phyloP scores from a whole-genome alignment of 2,113 vertebrate genomes.

The Rousettus leschenaultii region DNA sequence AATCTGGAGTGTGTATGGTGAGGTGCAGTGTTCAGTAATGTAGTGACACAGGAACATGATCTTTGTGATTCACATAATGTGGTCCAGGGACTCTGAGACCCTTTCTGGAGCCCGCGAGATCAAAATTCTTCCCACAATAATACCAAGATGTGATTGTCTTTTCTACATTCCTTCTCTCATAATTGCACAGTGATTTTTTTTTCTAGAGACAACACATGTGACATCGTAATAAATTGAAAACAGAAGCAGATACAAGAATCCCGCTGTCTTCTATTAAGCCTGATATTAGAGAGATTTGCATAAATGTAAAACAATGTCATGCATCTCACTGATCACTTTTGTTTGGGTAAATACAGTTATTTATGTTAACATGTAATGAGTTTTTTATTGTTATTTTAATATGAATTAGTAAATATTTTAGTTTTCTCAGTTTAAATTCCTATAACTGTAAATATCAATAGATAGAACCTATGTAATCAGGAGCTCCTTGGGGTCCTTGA shows the following conservation, averaged over 20 bases:
- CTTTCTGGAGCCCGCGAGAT: neutral
- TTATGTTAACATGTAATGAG: neutral
- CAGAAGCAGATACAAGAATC: neutral
- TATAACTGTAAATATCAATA: neutral
- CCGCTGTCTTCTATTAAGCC: neutral
- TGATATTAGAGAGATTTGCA: neutral
- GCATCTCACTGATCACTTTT: neutral
- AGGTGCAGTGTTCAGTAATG: neutral
- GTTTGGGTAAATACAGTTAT: neutral
- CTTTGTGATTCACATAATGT: neutral
- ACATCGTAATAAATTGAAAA: neutral
- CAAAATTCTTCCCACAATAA: neutral
- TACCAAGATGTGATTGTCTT: neutral
- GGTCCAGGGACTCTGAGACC: neutral
- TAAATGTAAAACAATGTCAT: neutral
- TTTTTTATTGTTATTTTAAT: neutral
- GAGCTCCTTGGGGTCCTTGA: neutral
- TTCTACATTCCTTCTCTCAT: neutral
- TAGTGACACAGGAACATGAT: neutral
- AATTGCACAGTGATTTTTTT: neutral
- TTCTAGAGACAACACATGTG: neutral
- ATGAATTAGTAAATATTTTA: neutral
- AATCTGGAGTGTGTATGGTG: neutral
- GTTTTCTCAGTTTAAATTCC: neutral
- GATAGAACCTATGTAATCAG: neutral